Evolutionary conservation across 37 sponge, comb jelly and placozoan genomes (phyloP).

Genomic region (Cliona cf. orientalis): DNA sequence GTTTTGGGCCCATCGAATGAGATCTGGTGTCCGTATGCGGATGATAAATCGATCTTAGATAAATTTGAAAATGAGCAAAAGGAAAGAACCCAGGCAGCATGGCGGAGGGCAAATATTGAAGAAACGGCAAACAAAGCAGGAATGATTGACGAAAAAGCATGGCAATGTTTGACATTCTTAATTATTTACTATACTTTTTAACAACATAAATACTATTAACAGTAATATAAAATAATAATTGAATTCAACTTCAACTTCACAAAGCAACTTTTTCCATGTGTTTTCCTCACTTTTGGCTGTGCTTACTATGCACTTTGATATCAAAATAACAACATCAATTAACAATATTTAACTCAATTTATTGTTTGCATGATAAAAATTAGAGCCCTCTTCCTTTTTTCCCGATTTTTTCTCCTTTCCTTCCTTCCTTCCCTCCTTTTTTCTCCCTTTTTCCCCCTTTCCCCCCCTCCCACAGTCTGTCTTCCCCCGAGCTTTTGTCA

Average conservation of each 20-base stretch:
- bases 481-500: no score
- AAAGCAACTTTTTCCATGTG: no score
- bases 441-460: not conserved
- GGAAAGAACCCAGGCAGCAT: conserved; percentile 33
- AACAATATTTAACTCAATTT: no score
- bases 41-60: conserved; percentile 19
- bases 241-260: no score
- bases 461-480: no score
- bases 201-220: not conserved
- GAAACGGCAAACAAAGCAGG: conserved; percentile 33
- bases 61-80: conserved; percentile 41
- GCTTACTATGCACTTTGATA: no score
- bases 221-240: not conserved
- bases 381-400: not conserved
- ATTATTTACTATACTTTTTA: not conserved
- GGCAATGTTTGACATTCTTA: not conserved
- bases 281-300: no score
- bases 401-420: not conserved
- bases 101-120: conserved; percentile 44
- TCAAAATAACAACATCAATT: no score
- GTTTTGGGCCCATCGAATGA: conserved; percentile 57
- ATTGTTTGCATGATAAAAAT: not conserved
- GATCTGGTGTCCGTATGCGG: conserved; percentile 60
- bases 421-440: not conserved
- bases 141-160: conserved; percentile 46